Evolutionary conservation across 2,797 vertebrate genomes (phyloP), one percentile per base, ranked within the genome.

Genomic region (Myotis findleyi): DNA sequence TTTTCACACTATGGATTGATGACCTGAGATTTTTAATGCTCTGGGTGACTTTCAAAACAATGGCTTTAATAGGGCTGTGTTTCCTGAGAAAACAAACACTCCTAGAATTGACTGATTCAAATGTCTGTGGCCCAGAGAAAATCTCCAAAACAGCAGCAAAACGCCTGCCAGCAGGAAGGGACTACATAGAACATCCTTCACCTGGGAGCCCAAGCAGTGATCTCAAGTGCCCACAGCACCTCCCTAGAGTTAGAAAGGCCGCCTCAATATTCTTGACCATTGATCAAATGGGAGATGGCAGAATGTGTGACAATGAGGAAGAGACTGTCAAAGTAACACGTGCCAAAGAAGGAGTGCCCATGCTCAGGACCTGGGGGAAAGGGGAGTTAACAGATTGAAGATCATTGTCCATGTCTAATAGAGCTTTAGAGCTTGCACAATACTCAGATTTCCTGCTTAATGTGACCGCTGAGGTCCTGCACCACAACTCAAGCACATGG

Each of bases 11-110:
- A 68, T 13, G 64, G 91, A 96, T 84, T 84, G 93, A 95, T 95
- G 96, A 89, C 41, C 68, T 12, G 77, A 95, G 92, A 72, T 72
- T 96, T 97, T 83, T 41, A 96, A 87, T 84, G 68, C 73, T 94
- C 53, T n/a, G n/a, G 53, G 76, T 68, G 89, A 95, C 95, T 96
- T 88, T 94, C 82, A 85, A 94, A 97, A 93, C 85, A 94, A 92
- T 93, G 44, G 71, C 21, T 97, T 90, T 79, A 92, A 86, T 75
- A 73, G 62, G 21, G 17, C 25, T 87, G 51, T 38, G 44, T 97
- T 96, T 93, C 68, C 87, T 33, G 51, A 94, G 75, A 92, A 95
- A 92, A 92, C 77, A 86, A 92, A 92, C 16, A 49, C 17, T 73
- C 47, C 41, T 47, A 80, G 84, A 79, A 21, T 68, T 86, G 83